Evolutionary conservation across 2,113 vertebrate species (phyloP).

Genomic region (Neopipo cinnamomea): DNA sequence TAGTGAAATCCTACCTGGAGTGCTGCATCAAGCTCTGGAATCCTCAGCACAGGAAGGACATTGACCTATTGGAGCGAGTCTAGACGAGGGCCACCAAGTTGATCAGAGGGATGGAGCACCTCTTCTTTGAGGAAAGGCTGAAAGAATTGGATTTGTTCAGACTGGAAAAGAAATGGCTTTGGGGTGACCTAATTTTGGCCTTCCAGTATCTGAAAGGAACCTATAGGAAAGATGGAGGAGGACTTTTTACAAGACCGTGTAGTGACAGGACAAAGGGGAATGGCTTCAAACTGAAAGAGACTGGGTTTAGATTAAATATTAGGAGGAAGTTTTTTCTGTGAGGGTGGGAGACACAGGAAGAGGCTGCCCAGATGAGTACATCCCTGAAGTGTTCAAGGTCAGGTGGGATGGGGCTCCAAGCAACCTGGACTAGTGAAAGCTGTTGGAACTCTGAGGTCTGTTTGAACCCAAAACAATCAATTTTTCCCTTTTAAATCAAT

Average conservation of each 20-base stretch:
- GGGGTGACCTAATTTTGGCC: fast-evolving
- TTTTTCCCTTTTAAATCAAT: constrained; percentile 2
- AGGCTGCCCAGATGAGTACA: background rate
- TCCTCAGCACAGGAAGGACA: background rate
- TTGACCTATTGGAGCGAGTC: fast-evolving
- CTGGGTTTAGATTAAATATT: background rate
- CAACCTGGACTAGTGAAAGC: background rate
- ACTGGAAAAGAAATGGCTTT: background rate
- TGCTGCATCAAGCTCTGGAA: fast-evolving
- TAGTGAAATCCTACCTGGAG: background rate
- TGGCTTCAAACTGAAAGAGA: background rate
- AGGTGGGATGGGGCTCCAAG: background rate
- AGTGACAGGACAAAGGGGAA: background rate
- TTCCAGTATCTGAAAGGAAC: background rate
- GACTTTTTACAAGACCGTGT: background rate
- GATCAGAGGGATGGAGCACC: background rate
- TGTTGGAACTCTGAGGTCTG: background rate
- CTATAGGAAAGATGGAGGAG: too few relatives aligned
- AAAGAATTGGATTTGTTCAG: background rate
- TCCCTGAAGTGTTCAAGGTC: background rate
- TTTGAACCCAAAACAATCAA: background rate
- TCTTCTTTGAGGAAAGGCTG: background rate
- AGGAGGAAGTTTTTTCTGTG: background rate
- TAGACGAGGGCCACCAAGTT: background rate
- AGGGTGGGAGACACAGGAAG: background rate